phyloP scores from a whole-genome alignment of 1,140 invertebrate genomes.

The Phthorimaea operculella region DNA sequence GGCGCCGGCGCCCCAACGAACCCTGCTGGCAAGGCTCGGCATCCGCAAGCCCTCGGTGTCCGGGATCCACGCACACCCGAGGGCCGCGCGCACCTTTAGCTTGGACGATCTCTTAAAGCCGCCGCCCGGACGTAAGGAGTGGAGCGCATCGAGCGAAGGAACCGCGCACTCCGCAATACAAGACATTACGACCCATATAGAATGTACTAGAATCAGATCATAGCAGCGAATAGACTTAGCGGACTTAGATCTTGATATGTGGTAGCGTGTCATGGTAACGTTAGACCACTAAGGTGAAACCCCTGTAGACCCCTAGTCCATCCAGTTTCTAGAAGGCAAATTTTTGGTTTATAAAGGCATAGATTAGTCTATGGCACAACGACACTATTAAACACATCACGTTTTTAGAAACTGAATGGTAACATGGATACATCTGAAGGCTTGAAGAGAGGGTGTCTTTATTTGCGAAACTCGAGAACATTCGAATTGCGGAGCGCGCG shows the following conservation, averaged over 20 bases:
- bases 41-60: slow-evolving; percentile 83
- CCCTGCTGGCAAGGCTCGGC: slow-evolving; percentile 79
- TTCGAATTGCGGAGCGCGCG: slow-evolving; percentile 51
- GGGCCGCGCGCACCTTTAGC: slow-evolving; percentile 78
- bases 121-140: slow-evolving; percentile 76
- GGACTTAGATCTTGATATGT: not conserved
- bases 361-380: not conserved
- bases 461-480: not conserved
- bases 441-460: not conserved
- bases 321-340: not conserved
- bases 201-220: not conserved
- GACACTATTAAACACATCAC: not conserved
- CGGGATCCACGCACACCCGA: slow-evolving; percentile 73
- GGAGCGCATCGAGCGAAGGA: slow-evolving; percentile 28
- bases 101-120: slow-evolving; percentile 84
- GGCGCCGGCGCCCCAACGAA: slow-evolving; percentile 67
- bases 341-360: not conserved
- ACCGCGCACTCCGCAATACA: slow-evolving; percentile 46
- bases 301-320: not conserved
- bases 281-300: not conserved
- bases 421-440: not conserved
- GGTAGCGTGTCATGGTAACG: not conserved
- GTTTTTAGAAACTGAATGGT: slow-evolving; percentile 1
- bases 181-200: not conserved
- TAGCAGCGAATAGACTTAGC: not conserved